These are phyloP conservation scores for Hippolais icterina DNA, from an alignment of 2,113 vertebrate genomes.

Conservation along the genomic window DNA sequence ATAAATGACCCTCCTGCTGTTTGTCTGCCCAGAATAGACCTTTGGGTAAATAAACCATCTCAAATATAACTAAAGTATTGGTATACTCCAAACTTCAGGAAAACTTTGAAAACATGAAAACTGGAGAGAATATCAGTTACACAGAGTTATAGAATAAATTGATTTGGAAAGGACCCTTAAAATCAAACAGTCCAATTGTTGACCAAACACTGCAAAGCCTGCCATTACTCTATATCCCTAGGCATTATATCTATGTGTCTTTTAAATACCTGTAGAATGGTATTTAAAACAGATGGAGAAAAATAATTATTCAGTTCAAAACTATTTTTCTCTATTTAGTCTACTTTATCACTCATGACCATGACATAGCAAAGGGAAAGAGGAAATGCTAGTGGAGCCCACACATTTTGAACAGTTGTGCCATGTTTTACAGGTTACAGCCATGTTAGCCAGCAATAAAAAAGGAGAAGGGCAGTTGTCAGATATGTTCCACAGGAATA, in stretches of 20 bases:
- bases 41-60: slow-evolving; percentile 18
- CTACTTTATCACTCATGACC: background rate
- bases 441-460: background rate
- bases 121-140: background rate
- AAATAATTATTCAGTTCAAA: background rate
- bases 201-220: background rate
- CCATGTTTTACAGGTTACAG: background rate
- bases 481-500: background rate
- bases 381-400: background rate
- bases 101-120: background rate
- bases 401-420: background rate
- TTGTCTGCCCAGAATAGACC: background rate
- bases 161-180: background rate
- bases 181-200: background rate
- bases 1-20: slow-evolving; percentile 1
- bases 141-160: background rate
- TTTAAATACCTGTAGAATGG: background rate
- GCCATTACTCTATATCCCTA: background rate
- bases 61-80: background rate
- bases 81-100: background rate
- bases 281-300: background rate
- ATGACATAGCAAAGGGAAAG: background rate
- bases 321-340: background rate
- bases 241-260: background rate
- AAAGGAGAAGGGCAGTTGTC: background rate